Evolutionary conservation across 2,113 vertebrate species (phyloP).

Genomic region (Antigone vipio): DNA sequence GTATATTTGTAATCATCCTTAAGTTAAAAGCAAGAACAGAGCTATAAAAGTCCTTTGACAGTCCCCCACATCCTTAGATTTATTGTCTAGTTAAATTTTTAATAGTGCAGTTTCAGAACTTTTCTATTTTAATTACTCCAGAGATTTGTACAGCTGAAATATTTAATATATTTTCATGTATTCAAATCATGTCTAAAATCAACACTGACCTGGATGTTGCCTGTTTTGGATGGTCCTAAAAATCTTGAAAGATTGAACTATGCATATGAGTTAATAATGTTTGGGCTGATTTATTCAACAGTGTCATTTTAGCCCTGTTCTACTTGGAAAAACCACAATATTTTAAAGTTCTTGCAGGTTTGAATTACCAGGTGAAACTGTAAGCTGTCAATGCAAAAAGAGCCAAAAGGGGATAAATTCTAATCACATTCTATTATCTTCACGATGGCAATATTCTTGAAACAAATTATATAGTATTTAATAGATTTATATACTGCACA

Average conservation of each 20-base stretch:
- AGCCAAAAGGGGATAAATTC: constrained; percentile 1
- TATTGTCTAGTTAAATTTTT: constrained; percentile 77
- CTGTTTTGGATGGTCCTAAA: constrained; percentile 15
- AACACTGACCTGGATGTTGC: neutral
- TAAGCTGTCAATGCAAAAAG: neutral
- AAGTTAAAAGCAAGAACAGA: constrained; percentile 63
- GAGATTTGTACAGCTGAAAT: constrained; percentile 69
- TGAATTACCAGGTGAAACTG: neutral
- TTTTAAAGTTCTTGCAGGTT: constrained; percentile 7
- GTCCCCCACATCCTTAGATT: constrained; percentile 65
- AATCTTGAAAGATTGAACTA: neutral
- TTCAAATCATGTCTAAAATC: constrained; percentile 61
- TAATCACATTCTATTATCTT: constrained; percentile 12
- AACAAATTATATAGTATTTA: neutral
- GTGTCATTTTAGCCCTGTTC: neutral
- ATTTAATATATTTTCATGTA: constrained; percentile 57
- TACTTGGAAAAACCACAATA: neutral
- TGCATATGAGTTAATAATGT: neutral
- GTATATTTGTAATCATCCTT: constrained; percentile 45
- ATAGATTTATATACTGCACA: neutral
- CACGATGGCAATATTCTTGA: neutral
- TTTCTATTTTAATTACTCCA: constrained; percentile 64
- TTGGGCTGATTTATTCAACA: neutral
- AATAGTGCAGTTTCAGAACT: constrained; percentile 66
- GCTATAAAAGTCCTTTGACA: constrained; percentile 65